Conservation (phyloP, 2,113 vertebrate genomes). For the Haemorhous mexicanus region DNA sequence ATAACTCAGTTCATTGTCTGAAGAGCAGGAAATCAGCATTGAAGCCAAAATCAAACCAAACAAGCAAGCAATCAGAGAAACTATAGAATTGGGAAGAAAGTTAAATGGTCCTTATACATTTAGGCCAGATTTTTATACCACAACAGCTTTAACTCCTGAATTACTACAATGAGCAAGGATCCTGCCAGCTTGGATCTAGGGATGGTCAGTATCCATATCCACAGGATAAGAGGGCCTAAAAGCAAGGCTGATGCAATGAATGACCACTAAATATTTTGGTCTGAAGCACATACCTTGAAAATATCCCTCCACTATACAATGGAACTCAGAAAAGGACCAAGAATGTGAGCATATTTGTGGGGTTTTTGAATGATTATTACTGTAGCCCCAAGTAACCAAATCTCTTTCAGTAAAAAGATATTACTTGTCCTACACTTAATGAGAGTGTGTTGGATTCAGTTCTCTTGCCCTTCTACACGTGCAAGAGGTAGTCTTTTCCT, state of each 20-base stretch:
- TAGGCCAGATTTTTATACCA: neutral
- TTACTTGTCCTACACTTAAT: neutral
- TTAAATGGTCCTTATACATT: neutral
- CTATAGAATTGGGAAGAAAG: neutral
- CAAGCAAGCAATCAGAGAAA: neutral
- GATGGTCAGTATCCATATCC: neutral
- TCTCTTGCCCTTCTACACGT: neutral
- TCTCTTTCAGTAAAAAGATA: neutral
- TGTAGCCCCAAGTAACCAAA: neutral
- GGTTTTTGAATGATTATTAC: neutral
- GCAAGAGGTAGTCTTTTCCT: neutral
- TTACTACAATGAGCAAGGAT: neutral
- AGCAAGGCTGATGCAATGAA: neutral
- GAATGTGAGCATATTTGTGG: neutral
- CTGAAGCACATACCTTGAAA: neutral
- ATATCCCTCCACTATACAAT: neutral
- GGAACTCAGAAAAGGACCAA: neutral
- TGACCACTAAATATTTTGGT: neutral
- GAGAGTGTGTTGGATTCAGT: neutral
- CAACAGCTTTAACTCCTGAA: neutral
- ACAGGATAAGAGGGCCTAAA: neutral
- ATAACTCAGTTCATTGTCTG: neutral
- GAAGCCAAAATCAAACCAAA: neutral
- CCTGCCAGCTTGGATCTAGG: neutral
- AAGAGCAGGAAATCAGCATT: neutral